Base-by-base conservation (phyloP, 2,113 vertebrate genomes). In the Menura novaehollandiae region DNA sequence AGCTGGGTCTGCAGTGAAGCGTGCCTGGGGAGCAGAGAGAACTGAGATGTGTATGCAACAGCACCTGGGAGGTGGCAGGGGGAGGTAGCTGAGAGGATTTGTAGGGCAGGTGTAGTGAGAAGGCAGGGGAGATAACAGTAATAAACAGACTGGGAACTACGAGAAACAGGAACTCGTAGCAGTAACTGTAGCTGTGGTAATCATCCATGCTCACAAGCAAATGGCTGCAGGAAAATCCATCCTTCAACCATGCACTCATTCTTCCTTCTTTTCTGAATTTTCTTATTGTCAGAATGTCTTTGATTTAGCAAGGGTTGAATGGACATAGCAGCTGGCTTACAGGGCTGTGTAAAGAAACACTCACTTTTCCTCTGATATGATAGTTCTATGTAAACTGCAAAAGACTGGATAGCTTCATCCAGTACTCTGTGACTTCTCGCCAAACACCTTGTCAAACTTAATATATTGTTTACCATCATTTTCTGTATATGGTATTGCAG, bases 111-210 rank as follows among this genome's bases (percentile, higher is more conserved):
- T 74, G 37, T 16, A 32, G 27, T 37, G 43, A 71, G 69, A 71
- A 71, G 56, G 33, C 17, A 27, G 30, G 28, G 19, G 19, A 66
- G 46, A 30, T 19, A 56, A 33, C 7, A 23, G 13, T 9, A 33
- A 9, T 8, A 22, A 46, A 43, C 5, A 44, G 16, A 3, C 4
- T 44, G 32, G 33, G 13, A 81, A 41, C 5, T 15, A 20, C 28
- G 55, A 44, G 30, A 41, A 67, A 62, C 3, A n/a, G 20, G 49
- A 69, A 49, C 13, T 4, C 0, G 0, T 2, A 2, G 44, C 2
- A 1, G 44, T 7, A 80, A n/a, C 9, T 41, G 32, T 56, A 69
- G 46, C 32, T 49, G 41, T 66, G 51, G n/a, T 37, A 53, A 55
- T 59, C 18, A 56, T 41, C 44, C n/a, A 5, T 17, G 10, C 15